These are phyloP conservation scores for Troglohyphantes excavatus DNA, from an alignment of 2,888 invertebrate genomes.

Conservation along the genomic window DNA sequence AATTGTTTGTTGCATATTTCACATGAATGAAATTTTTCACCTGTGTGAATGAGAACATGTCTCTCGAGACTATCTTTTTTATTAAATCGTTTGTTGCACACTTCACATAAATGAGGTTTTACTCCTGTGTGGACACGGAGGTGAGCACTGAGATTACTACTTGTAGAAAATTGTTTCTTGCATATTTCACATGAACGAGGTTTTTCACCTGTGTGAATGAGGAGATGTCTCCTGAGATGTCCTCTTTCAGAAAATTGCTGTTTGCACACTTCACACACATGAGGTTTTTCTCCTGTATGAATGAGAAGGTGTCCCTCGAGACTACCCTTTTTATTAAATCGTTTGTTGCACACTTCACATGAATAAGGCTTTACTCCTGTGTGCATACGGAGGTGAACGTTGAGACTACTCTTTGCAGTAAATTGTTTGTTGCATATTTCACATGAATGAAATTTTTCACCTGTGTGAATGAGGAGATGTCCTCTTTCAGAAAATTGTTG, in stretches of 20 bases:
- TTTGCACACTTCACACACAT: conserved; percentile 21
- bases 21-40: conserved; percentile 4
- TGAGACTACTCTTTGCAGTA: background rate
- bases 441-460: conserved; percentile 36
- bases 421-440: conserved; percentile 22
- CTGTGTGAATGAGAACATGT: background rate
- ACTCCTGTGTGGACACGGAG: background rate
- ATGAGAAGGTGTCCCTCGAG: background rate
- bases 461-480: conserved; percentile 11
- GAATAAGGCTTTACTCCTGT: background rate
- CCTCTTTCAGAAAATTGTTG: conserved; percentile 2
- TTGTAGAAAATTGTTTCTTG: background rate
- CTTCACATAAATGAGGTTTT: conserved; percentile 7
- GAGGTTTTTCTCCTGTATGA: conserved; percentile 36
- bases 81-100: background rate
- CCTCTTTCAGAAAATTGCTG: background rate
- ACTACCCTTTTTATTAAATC: background rate
- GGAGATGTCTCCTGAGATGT: background rate
- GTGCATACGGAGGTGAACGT: too few relatives aligned
- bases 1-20: conserved; percentile 23
- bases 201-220: too few relatives aligned
- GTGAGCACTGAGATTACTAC: background rate
- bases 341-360: conserved; percentile 24
- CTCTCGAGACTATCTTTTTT: background rate
- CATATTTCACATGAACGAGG: background rate